Conservation (phyloP, 2,113 vertebrate species). For the Antechinus stuartii region DNA sequence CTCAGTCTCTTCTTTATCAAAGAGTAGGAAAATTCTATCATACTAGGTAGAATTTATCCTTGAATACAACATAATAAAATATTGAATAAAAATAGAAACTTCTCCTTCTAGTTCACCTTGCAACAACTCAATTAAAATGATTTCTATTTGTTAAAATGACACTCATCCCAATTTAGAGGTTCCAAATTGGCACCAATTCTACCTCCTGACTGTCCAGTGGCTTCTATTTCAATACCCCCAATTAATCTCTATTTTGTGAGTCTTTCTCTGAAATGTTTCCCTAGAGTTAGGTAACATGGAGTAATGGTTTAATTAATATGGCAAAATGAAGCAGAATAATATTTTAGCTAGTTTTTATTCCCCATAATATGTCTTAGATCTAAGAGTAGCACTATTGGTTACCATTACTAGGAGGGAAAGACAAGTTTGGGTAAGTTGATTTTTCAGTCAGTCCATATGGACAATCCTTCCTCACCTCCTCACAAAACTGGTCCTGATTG, state of each 20-base stretch:
- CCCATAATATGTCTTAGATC: background rate
- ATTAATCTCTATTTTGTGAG: background rate
- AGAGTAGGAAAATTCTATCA: background rate
- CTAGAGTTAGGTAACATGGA: background rate
- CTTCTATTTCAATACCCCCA: background rate
- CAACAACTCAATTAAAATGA: background rate
- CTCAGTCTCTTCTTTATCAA: background rate
- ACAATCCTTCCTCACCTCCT: conserved; percentile 40
- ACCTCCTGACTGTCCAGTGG: background rate
- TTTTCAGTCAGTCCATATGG: conserved; percentile 9
- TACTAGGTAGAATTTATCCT: background rate
- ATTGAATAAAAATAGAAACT: background rate
- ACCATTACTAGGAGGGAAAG: background rate
- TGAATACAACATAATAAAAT: background rate
- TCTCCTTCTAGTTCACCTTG: background rate
- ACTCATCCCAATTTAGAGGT: background rate
- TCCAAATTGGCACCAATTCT: background rate
- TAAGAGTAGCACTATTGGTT: background rate
- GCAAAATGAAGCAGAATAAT: background rate
- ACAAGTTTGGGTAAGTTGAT: background rate
- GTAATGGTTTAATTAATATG: background rate
- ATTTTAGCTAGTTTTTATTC: background rate
- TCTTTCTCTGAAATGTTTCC: background rate
- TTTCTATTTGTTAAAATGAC: background rate
- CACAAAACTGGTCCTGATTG: conserved; percentile 48